Evolutionary conservation across 2,797 vertebrate species (phyloP).

Genomic region (Sebastes glaucus): DNA sequence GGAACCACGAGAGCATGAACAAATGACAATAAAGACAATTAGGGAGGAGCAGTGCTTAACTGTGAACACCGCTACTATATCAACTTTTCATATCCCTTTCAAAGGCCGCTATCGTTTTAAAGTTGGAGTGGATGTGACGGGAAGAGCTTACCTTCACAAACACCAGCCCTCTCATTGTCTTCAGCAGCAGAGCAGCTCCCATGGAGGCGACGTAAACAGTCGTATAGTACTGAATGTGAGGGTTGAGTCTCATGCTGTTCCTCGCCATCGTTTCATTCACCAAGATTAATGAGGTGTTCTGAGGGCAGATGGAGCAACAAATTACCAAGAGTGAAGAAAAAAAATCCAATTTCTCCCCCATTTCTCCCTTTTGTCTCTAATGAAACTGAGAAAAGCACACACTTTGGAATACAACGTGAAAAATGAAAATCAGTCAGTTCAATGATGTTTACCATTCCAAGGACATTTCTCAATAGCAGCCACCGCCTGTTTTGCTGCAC

Average conservation of each 20-base stretch:
- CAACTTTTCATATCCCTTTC: constrained; percentile 6
- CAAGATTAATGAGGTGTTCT: constrained; percentile 83
- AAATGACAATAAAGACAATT: constrained; percentile 63
- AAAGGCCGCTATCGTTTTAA: neutral
- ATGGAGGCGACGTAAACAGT: constrained; percentile 82
- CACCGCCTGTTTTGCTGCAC: constrained; percentile 64
- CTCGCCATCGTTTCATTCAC: constrained; percentile 75
- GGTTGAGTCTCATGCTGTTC: constrained; percentile 84
- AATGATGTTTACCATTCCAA: constrained; percentile 67
- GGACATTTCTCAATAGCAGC: constrained; percentile 66
- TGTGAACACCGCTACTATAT: constrained; percentile 10
- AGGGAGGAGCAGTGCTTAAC: constrained; percentile 36
- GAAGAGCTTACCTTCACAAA: constrained; percentile 84
- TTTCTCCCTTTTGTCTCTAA: constrained; percentile 39
- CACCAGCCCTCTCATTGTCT: constrained; percentile 82
- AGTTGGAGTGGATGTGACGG: neutral
- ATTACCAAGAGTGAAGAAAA: constrained; percentile 57
- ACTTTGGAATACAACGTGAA: constrained; percentile 36
- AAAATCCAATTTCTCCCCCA: constrained; percentile 24
- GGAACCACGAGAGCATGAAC: constrained; percentile 47
- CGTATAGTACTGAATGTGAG: constrained; percentile 81
- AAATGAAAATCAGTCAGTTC: constrained; percentile 47
- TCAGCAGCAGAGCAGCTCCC: constrained; percentile 81
- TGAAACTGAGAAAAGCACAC: constrained; percentile 54
- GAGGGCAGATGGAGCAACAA: constrained; percentile 76